Conservation (phyloP, 2,113 vertebrate genomes). For the Glaucidium brasilianum region DNA sequence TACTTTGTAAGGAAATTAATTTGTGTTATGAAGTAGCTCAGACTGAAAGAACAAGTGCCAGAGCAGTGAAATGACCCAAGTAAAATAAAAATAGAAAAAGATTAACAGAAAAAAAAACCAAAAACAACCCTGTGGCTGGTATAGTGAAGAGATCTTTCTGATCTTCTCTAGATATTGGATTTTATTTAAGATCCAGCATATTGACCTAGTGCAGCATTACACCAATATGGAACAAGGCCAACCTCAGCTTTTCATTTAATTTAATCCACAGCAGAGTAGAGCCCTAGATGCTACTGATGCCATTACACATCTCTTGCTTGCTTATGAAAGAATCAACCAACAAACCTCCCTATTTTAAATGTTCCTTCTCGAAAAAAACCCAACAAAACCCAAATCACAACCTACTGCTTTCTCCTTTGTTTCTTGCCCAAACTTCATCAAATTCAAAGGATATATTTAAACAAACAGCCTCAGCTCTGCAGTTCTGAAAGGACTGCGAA, state of each 20-base stretch:
- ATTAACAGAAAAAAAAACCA: neutral
- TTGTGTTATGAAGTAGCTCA: neutral
- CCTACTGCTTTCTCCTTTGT: neutral
- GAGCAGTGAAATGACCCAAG: neutral
- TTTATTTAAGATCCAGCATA: neutral
- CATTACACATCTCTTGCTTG: fast-evolving
- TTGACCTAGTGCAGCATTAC: neutral
- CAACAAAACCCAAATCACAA: neutral
- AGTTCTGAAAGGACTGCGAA: neutral
- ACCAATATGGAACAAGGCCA: neutral
- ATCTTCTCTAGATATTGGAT: neutral
- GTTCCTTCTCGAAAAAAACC: neutral
- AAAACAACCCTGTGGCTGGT: neutral
- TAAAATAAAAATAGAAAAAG: neutral
- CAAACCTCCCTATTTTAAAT: neutral
- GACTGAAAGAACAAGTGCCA: neutral
- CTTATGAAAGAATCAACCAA: neutral
- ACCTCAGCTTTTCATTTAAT: neutral
- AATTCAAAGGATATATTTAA: neutral
- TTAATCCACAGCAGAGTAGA: neutral
- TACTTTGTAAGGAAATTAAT: constrained; percentile 28
- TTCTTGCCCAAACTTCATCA: neutral
- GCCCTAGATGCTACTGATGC: neutral
- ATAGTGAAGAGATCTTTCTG: neutral
- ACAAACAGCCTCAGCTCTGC: neutral